phyloP scores from a whole-genome alignment of 1,140 invertebrate genomes.

The Maniola jurtina region DNA sequence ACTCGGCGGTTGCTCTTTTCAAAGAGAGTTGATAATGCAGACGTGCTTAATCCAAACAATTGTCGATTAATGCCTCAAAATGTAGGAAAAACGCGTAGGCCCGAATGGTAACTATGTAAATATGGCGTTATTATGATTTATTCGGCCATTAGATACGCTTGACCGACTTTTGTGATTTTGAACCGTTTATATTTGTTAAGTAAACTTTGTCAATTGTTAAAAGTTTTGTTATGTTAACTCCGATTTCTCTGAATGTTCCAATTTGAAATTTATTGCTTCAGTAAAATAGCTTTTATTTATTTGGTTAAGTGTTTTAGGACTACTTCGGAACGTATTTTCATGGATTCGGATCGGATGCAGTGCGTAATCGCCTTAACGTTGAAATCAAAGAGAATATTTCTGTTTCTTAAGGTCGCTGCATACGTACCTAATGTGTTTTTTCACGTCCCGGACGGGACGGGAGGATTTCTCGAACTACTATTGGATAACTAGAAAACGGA shows the following conservation, averaged over 20 bases:
- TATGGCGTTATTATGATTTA: conserved; percentile 10
- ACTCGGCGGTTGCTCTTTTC: no score
- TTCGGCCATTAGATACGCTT: conserved; percentile 10
- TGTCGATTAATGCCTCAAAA: not conserved
- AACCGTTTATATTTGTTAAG: conserved; percentile 6
- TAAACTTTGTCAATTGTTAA: conserved; percentile 5
- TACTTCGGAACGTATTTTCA: no score
- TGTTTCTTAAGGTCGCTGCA: no score
- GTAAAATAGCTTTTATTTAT: conserved; percentile 2
- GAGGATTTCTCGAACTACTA: no score
- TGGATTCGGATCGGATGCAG: no score
- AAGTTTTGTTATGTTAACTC: conserved; percentile 15
- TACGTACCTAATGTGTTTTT: no score
- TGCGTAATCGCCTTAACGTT: no score
- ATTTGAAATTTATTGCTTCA: not conserved
- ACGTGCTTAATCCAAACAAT: not conserved
- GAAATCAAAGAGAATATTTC: no score
- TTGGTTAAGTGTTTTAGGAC: no score
- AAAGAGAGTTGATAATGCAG: conserved; percentile 1
- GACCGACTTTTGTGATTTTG: conserved; percentile 12
- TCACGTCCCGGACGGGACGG: no score
- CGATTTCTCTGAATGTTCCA: not conserved
- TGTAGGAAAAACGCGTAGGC: conserved; percentile 8
- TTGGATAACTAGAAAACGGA: no score
- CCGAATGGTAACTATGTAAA: conserved; percentile 2